Base-by-base conservation (phyloP, 2,888 invertebrate species). In the Rotaria magnacalcarata region DNA sequence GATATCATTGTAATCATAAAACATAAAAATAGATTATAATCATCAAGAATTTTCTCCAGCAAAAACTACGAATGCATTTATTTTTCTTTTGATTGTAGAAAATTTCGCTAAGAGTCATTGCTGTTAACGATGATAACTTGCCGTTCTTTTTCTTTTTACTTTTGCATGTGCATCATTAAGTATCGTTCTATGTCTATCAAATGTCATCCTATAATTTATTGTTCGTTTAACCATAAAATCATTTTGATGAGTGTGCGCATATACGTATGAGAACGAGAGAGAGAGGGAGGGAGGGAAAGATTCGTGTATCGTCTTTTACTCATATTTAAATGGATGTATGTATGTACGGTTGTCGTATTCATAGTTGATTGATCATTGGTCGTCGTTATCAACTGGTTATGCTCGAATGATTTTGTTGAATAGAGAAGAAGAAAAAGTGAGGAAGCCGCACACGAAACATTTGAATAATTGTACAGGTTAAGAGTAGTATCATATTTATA, bases 181-280 rank as follows among this genome's bases (percentile, higher is more conserved):
- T 67, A 67, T 41, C 67, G 3, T 52, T 52, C 52, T 5, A 16
- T 52, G 52, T 52, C 52, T 41, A 34, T 67, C 34, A 6, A 67
- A 34, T 67, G 34, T 67, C 67, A 67, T 67, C 67, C 34, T 67
- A 41, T 67, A 67, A 67, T 67, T 67, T 34, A 67, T 34, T 67
- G 34, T 67, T 67, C 67, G 19, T 67, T 41, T 41, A 67, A 67
- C 67, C 67, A 67, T 67, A 27, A 67, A 67, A 67, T 67, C 67
- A 16, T 67, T 67, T 67, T 27, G 67, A 27, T 67, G 67, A 67
- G 67, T 67, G 67, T 34, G 34, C 67, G 34, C 67, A 67, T 24
- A 56, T 21, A 21, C 21, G 56, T 3, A 34, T 34, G 34, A 34
- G 34, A 34, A 34, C 34, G 14, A 50, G 50, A 50, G 50, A 8